Evolutionary conservation across 2,797 vertebrate genomes (phyloP), one percentile per base, ranked within the genome.

Genomic region (Neosilurus hyrtlii): DNA sequence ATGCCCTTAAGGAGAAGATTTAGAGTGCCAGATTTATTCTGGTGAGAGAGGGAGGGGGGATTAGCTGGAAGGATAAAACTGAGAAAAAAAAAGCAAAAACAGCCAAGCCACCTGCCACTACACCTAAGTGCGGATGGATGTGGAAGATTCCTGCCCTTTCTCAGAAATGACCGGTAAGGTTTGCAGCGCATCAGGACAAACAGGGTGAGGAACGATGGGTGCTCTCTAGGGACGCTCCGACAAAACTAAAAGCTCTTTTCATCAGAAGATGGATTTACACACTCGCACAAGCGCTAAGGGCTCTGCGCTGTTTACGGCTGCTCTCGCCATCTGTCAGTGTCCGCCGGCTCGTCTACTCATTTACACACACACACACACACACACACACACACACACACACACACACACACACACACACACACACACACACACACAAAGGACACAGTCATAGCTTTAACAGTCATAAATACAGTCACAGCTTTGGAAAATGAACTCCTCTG

Each of bases 1-100:
- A 86, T 73, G 91, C 86, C 89, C 85, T 0, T 8, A 11, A 82
- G 91, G 86, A 86, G 91, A 89, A 90, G 87, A 90, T 90, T 90
- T 89, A 90, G 12, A 59, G 88, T 80, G 83, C 90, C 89, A 85
- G 88, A 91, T 82, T 75, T 15, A 87, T 86, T 91, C 52, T 62
- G 59, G 70, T 76, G 85, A 66, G 62, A 62, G 16, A 81, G 75
- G 81, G 79, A 9, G 73, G 57, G 75, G 43, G 43, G 43, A 43
- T 43, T 43, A 85, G 70, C 74, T 84, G 88, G 70, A 61, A 76
- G 80, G 56, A 84, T 59, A 68, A 20, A 49, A 56, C 57, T 15
- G 54, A 80, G 30, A 35, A 76, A 68, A 54, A 67, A 49, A 68
- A 20, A 66, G 26, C 10, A 9, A 62, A 72, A 61, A 74, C 15